Conservation (phyloP, 1,140 invertebrate genomes). For the Drosophila pseudoobscura region DNA sequence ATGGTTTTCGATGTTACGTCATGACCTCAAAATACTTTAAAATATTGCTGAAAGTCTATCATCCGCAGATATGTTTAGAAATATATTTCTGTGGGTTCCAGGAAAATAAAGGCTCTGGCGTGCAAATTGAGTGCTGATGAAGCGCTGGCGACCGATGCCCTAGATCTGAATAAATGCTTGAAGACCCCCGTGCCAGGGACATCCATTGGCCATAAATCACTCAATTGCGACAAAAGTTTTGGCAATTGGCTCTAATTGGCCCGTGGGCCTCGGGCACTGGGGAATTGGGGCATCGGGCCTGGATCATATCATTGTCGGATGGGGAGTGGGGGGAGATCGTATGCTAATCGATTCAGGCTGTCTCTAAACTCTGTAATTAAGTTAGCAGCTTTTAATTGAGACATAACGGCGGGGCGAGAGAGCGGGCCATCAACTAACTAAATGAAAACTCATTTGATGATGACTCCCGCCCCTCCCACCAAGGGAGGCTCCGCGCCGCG, state of each 20-base stretch:
- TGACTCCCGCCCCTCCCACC: neutral
- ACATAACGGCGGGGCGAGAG: conserved; percentile 1
- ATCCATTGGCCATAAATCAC: conserved; percentile 39
- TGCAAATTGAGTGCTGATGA: too few species aligned
- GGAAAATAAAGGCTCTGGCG: too few species aligned
- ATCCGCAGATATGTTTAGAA: too few species aligned
- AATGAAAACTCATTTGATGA: conserved; percentile 27
- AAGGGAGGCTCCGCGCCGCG: neutral
- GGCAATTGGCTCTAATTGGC: conserved; percentile 30
- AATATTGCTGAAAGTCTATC: too few species aligned
- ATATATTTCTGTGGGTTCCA: too few species aligned
- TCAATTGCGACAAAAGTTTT: conserved; percentile 15
- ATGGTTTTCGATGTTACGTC: too few species aligned
- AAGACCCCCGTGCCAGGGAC: too few species aligned
- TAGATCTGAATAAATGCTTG: too few species aligned
- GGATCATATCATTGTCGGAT: conserved; percentile 42
- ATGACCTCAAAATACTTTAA: too few species aligned
- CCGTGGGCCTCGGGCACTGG: neutral
- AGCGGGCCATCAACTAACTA: conserved; percentile 33
- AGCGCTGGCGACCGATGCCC: too few species aligned
- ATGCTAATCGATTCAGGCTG: conserved; percentile 43
- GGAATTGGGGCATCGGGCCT: too few species aligned
- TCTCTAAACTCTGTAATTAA: conserved; percentile 44
- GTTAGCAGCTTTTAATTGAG: conserved; percentile 44
- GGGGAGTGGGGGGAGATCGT: neutral